Evolutionary conservation across 2,113 vertebrate species (phyloP).

Genomic region (Chaetops frenatus): DNA sequence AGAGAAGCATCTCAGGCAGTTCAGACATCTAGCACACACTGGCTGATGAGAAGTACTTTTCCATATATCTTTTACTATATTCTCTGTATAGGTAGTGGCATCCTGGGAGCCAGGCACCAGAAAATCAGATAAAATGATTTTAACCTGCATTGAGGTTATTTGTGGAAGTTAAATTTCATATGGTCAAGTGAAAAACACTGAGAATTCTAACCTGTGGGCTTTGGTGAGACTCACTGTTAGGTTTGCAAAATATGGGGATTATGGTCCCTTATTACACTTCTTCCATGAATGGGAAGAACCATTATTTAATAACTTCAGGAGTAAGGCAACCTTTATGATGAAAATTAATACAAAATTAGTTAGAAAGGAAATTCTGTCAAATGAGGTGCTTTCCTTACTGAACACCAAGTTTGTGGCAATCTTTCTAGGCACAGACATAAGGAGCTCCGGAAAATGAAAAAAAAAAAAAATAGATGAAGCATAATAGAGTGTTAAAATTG

Average conservation of each 20-base stretch:
- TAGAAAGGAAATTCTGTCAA: neutral
- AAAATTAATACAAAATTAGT: neutral
- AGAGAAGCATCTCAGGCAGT: neutral
- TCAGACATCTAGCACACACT: neutral
- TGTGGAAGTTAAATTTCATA: neutral
- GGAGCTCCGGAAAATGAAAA: neutral
- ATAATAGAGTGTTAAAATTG: neutral
- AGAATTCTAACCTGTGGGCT: neutral
- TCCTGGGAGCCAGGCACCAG: neutral
- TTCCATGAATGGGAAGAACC: neutral
- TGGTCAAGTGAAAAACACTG: neutral
- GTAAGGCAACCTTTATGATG: neutral
- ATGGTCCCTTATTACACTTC: neutral
- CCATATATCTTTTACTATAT: neutral
- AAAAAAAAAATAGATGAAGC: neutral
- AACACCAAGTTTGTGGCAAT: neutral
- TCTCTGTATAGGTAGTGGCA: neutral
- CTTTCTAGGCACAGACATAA: slow-evolving; percentile 24
- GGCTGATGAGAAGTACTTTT: neutral
- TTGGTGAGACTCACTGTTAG: neutral
- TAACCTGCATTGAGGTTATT: neutral
- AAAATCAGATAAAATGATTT: neutral
- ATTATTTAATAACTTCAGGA: neutral
- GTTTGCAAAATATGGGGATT: neutral
- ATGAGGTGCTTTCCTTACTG: neutral